Conservation (phyloP, 2,113 vertebrate genomes). For the Tupaia chinensis region DNA sequence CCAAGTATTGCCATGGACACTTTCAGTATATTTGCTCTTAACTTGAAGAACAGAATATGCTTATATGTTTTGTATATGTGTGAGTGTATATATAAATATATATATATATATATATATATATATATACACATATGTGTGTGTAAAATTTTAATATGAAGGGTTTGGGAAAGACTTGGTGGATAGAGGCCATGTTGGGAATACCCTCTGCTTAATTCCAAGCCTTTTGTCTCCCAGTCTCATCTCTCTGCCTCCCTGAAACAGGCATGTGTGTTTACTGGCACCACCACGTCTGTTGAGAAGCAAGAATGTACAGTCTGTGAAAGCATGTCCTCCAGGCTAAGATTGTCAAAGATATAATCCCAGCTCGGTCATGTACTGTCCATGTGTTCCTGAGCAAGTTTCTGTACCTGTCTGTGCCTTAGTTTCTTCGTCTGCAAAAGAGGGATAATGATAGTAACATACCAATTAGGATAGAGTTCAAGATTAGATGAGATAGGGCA, state of each 20-base stretch:
- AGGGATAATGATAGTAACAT: not conserved
- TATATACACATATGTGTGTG: not conserved
- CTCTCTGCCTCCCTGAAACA: not conserved
- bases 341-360: not conserved
- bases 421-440: slow-evolving; percentile 28
- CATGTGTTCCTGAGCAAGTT: not conserved
- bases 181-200: not conserved
- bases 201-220: not conserved
- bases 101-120: not conserved
- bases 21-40: slow-evolving; percentile 37
- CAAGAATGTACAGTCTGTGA: not conserved
- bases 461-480: not conserved
- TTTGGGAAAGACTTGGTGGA: slow-evolving; percentile 22
- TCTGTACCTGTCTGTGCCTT: not conserved
- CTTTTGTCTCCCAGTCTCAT: not conserved
- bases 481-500: not conserved
- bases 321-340: not conserved
- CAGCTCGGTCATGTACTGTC: not conserved
- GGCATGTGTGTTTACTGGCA: not conserved
- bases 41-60: not conserved
- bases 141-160: not conserved
- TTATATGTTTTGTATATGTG: not conserved
- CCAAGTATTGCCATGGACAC: not conserved
- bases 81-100: not conserved
- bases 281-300: not conserved